Base-by-base conservation (phyloP, 2,113 vertebrate species). In the Cariama cristata region DNA sequence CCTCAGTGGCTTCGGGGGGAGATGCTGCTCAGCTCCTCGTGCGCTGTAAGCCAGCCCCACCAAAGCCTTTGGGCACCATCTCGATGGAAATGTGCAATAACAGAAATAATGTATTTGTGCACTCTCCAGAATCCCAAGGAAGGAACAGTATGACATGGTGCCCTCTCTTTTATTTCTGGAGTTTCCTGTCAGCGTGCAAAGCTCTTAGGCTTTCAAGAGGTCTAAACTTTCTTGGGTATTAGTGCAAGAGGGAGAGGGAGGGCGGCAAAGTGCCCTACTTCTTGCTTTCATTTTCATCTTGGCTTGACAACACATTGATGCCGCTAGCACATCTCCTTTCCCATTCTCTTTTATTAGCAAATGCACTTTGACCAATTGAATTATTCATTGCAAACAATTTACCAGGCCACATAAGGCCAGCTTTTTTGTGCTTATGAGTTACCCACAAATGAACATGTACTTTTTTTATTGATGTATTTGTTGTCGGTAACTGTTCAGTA, bases 331-430 rank as follows among this genome's bases (percentile, higher is more conserved):
- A 68, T 85, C 89, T 81, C 91, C 63, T 68, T 75, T 60, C 60
- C 58, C 3, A 0, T 66, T 73, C 87, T 50, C 74, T 90, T 88
- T 83, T 80, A 92, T 79, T 74, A 93, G 49, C 23, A 92, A 94
- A 94, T 90, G 86, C 86, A 93, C 79, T 97, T 80, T 62, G 69
- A 64, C 53, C 82, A 79, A 14, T 45, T 97, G 94, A 96, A 96
- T 96, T 93, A 96, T 95, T 96, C 50, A 91, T 89, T 38, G 55
- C 55, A 86, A 77, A 80, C 79, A 62, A 80, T 86, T 88, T 55
- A 90, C 53, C 45, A 79, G 88, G 74, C 81, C 74, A 47, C 38
- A 6, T 44, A 74, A 90, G 80, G 49, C 67, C 75, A 90, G 38
- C 21, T 74, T 90, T 90, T 82, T 59, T 69, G 59, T 94, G 71